Conservation (phyloP, 2,888 invertebrate species). For the Oscheius myriophilus region DNA sequence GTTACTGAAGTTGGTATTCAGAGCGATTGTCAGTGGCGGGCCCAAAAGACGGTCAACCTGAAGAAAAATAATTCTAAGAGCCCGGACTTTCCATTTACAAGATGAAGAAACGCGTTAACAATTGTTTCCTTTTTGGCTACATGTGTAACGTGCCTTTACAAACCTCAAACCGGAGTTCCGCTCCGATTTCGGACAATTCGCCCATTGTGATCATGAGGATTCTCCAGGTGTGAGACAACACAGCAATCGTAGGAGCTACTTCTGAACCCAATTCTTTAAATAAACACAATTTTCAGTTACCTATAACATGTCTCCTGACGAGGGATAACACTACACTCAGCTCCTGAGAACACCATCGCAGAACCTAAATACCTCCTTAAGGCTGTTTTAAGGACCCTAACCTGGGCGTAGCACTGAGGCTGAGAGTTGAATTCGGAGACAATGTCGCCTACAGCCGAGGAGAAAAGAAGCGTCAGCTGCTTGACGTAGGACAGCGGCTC, state of each 20-base stretch:
- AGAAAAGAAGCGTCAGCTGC: constrained; percentile 52
- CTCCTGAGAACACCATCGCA: constrained; percentile 68
- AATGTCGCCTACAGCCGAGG: constrained; percentile 61
- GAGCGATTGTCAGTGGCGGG: constrained; percentile 80
- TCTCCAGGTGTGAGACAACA: constrained; percentile 62
- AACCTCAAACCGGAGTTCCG: constrained; percentile 87
- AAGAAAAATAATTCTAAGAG: too few species aligned
- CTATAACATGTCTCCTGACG: constrained; percentile 67
- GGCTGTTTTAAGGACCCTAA: constrained; percentile 10
- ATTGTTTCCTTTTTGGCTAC: too few species aligned
- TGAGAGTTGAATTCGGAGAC: constrained; percentile 56
- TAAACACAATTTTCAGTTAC: not conserved
- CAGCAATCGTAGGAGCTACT: constrained; percentile 68
- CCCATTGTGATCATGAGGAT: constrained; percentile 64
- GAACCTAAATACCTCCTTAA: constrained; percentile 38
- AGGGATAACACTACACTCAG: constrained; percentile 61
- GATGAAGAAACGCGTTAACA: too few species aligned
- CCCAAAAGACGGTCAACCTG: constrained; percentile 83
- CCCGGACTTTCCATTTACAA: too few species aligned
- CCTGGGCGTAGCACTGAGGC: constrained; percentile 72
- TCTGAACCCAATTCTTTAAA: constrained; percentile 36
- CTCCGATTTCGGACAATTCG: constrained; percentile 75
- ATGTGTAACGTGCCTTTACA: not conserved
- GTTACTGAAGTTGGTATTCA: constrained; percentile 84
- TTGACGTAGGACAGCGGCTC: constrained; percentile 66